phyloP scores from a whole-genome alignment of 2,888 invertebrate genomes.

The Boloria euphrosyne region DNA sequence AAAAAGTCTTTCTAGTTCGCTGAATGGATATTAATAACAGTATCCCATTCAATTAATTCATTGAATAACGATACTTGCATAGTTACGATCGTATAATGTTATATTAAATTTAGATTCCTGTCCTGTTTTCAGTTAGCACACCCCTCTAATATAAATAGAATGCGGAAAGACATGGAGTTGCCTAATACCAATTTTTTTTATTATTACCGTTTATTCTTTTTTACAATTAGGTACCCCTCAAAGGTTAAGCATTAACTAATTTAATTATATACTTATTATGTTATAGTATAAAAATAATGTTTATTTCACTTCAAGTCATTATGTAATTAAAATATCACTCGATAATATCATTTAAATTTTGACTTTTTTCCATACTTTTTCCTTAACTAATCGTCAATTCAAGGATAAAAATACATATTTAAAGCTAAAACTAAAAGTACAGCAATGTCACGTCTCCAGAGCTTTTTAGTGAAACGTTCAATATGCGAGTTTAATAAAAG shows the following conservation, averaged over 20 bases:
- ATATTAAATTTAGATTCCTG: slow-evolving; percentile 64
- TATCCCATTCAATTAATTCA: slow-evolving; percentile 39
- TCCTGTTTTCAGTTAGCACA: slow-evolving; percentile 64
- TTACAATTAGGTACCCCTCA: too few relatives aligned
- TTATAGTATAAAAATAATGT: too few relatives aligned
- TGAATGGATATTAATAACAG: slow-evolving; percentile 1
- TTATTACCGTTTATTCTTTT: too few relatives aligned
- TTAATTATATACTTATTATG: too few relatives aligned
- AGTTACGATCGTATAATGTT: slow-evolving; percentile 22
- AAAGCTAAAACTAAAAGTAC: not conserved
- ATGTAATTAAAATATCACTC: too few relatives aligned
- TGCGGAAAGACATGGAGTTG: slow-evolving; percentile 48
- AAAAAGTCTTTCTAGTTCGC: not conserved
- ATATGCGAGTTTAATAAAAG: slow-evolving; percentile 72
- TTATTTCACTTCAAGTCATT: too few relatives aligned
- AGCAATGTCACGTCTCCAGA: slow-evolving; percentile 45
- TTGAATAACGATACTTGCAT: slow-evolving; percentile 59
- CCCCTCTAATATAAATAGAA: slow-evolving; percentile 53
- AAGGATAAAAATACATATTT: not conserved
- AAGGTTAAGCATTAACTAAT: too few relatives aligned
- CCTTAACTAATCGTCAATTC: too few relatives aligned
- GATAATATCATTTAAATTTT: too few relatives aligned
- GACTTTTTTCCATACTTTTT: too few relatives aligned
- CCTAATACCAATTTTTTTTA: not conserved
- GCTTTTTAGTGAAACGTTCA: slow-evolving; percentile 49